Evolutionary conservation across 2,113 vertebrate genomes (phyloP).

Genomic region (Strigops habroptila): DNA sequence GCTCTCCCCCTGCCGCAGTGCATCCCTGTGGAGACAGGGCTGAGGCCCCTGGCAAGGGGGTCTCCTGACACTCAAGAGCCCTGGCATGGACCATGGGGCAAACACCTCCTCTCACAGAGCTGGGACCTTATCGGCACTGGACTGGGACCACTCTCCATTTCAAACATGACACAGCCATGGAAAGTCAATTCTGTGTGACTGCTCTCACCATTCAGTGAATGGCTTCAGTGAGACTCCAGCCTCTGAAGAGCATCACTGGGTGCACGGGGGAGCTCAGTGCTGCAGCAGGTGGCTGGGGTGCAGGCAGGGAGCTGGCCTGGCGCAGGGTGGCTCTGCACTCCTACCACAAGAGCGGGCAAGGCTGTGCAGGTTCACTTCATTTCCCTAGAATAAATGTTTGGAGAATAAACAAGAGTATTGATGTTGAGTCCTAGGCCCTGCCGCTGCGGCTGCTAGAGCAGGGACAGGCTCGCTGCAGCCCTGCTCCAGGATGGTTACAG

Average conservation of each 20-base stretch:
- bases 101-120: neutral
- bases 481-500: neutral
- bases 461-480: neutral
- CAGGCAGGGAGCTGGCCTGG: neutral
- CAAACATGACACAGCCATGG: accelerated
- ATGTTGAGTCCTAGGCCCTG: neutral
- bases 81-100: neutral
- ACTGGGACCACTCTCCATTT: neutral
- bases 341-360: neutral
- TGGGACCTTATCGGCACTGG: accelerated
- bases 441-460: neutral
- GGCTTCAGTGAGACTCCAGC: neutral
- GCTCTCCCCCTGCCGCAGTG: neutral
- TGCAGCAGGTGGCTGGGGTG: neutral
- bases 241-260: neutral
- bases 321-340: neutral
- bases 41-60: accelerated
- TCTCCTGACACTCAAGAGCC: neutral
- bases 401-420: neutral
- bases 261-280: neutral
- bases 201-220: neutral
- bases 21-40: neutral
- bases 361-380: neutral
- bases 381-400: neutral
- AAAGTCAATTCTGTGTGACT: neutral